Evolutionary conservation across 2,797 vertebrate species (phyloP), one percentile per base, ranked within the genome.

Genomic region (Rhinichthys osculus): DNA sequence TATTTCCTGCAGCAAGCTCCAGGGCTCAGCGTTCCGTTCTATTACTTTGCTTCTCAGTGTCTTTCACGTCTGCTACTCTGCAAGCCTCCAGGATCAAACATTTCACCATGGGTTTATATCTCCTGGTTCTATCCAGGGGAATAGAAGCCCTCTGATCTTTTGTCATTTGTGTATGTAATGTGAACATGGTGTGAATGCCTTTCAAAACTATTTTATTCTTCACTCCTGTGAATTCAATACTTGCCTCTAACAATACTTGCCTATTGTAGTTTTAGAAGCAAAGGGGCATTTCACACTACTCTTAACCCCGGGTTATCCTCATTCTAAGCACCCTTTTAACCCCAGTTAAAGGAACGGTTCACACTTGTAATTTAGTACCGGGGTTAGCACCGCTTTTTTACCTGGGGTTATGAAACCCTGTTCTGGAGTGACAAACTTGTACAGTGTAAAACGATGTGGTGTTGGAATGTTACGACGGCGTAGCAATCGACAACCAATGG

Each of bases 1-100:
- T 84, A 54, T 52, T 66, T 78, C 86, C 82, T 7, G 77, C 82
- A 81, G 86, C 70, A 79, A 35, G 78, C 86, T 81, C 50, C 21
- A 84, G 86, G 86, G 86, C 86, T 50, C 76, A 7, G 6, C 23
- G 27, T 44, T 87, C 69, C 64, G 64, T 80, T 79, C 52, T 52
- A 73, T 85, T 80, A 85, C 67, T 80, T 35, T 71, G 21, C 67
- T 80, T 80, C 54, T 85, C 84, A 16, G 10, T 78, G 59, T 78
- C 62, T 77, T 84, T 84, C 73, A 77, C 82, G 5, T 80, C 42
- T 76, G 71, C 74, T 42, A 33, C 77, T 73, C 14, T 9, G 66
- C 67, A 72, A 85, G 84, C 84, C 77, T 80, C 14, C 69, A 50
- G 69, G 52, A 73, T 80, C 67, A 80, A 85, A 80, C 77, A 16